These are phyloP conservation scores for Cladorhizidae sp. DNA, from an alignment of 37 sponge, comb jelly and placozoan species.

Conservation along the genomic window DNA sequence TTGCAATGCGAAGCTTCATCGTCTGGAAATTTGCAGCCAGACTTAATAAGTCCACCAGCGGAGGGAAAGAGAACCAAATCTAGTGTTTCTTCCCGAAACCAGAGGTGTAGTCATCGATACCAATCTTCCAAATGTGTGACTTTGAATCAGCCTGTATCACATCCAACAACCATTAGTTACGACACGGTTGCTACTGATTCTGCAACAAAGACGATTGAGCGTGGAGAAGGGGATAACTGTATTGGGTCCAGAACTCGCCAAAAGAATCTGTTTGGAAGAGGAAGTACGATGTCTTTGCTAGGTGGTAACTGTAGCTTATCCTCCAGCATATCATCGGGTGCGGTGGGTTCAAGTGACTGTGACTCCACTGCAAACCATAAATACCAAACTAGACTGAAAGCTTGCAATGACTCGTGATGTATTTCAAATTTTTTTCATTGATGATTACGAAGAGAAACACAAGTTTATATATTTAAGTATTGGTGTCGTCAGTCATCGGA, in stretches of 20 bases:
- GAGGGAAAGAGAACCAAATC: background rate
- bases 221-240: background rate
- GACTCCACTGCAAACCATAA: constrained; percentile 21
- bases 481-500: constrained; percentile 69
- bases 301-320: background rate
- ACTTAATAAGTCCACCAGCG: background rate
- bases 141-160: background rate
- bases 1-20: too few species aligned
- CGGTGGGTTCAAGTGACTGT: background rate
- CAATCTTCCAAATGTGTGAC: background rate
- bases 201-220: background rate
- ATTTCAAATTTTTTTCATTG: background rate
- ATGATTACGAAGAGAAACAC: background rate
- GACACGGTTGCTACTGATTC: background rate
- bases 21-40: background rate
- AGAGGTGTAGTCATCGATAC: too few species aligned
- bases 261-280: background rate
- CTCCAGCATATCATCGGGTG: too few species aligned
- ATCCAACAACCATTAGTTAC: background rate
- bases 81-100: background rate
- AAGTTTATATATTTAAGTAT: constrained; percentile 33
- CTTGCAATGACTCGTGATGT: background rate
- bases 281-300: background rate
- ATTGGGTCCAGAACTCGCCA: constrained; percentile 25
- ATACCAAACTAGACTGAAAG: constrained; percentile 51